Base-by-base conservation (phyloP, 2,113 vertebrate genomes). In the Menura novaehollandiae region DNA sequence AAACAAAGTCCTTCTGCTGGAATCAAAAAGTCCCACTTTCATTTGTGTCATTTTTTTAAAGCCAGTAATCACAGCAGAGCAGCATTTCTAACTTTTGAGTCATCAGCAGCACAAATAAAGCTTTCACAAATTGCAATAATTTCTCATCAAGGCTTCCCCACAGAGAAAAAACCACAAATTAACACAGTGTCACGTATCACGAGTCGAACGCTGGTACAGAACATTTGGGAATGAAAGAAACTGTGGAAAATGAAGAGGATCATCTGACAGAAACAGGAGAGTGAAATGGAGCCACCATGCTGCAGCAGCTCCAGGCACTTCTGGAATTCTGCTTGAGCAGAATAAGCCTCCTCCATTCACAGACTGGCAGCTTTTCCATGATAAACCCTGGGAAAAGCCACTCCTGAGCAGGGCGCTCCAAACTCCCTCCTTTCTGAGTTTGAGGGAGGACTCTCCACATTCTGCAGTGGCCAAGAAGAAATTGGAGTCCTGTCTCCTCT, bases 71-170 rank as follows among this genome's bases (percentile, higher is more conserved):
- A 73, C 75, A n/a, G 94, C 88, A 39, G 52, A 91, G 82, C 91
- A 72, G 94, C 89, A 83, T 96, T 91, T 43, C 94, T 90, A 76
- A 94, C 95, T 90, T 96, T 69, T 96, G 95, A 97, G 88, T 96
- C 95, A 97, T 35, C 93, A 93, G 35, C 88, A 94, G 91, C 85
- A 97, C 95, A 96, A 96, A 85, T 53, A 91, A 76, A 91, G 96
- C 95, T 90, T 96, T 96, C 94, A 95, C 69, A 79, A 91, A 82
- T 39, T 85, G 66, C 71, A 88, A 58, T 94, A 88, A 94, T 88
- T 95, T 75, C 93, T 96, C 93, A 93, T 94, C 94, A 93, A 95
- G 93, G 81, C 93, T 89, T 91, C 85, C 93, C 94, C 83, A 94
- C 91, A 83, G 91, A 88, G 87, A 22, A 63, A 55, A 60, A 52